phyloP scores from a whole-genome alignment of 2,888 invertebrate species.

The Bombyx huttoni region DNA sequence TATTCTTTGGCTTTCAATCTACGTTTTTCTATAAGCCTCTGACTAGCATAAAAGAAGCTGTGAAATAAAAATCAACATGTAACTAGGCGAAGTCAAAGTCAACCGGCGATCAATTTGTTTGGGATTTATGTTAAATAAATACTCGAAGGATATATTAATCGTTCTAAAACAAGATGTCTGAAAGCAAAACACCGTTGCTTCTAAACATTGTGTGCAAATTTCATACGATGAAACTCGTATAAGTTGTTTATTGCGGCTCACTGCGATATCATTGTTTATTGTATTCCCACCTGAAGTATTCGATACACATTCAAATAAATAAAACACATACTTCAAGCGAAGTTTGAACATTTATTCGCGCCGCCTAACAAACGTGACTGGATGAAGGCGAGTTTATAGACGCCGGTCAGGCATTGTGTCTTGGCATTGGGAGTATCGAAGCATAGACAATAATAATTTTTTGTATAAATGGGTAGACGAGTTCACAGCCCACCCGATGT shows the following conservation, averaged over 20 bases:
- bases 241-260: conserved; percentile 24
- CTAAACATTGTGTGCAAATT: conserved; percentile 62
- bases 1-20: conserved; percentile 4
- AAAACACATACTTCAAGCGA: neutral
- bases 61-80: no score
- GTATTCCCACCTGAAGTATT: conserved; percentile 17
- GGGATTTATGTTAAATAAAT: no score
- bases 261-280: conserved; percentile 18
- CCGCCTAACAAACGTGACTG: conserved; percentile 2
- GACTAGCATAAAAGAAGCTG: neutral
- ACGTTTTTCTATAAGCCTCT: conserved; percentile 1
- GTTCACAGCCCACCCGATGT: no score
- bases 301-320: conserved; percentile 9
- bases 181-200: conserved; percentile 45
- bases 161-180: conserved; percentile 36
- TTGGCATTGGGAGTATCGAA: conserved; percentile 3
- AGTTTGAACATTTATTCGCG: conserved; percentile 1
- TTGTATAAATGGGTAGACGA: no score
- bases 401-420: neutral
- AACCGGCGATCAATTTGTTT: no score
- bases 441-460: no score
- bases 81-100: no score
- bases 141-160: conserved; percentile 9
- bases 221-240: conserved; percentile 34
- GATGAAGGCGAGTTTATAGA: conserved; percentile 1